These are phyloP conservation scores for Orbicella faveolata DNA, from an alignment of 64 coral and sea anemone species.

Conservation along the genomic window DNA sequence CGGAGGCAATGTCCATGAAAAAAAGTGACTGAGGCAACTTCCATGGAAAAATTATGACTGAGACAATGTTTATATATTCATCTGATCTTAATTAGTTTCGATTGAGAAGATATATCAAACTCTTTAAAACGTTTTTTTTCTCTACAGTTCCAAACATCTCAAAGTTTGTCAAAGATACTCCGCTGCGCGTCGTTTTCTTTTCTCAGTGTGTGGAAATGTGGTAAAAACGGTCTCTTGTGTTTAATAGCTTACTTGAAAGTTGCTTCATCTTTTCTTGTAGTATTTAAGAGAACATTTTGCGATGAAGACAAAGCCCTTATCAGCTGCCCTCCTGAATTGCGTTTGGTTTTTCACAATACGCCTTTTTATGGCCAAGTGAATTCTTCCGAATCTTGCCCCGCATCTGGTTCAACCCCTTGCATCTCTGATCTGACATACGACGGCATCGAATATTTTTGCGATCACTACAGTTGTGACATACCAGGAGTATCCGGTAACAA, in stretches of 20 bases:
- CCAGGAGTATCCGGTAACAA: not conserved
- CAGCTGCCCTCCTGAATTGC: slow-evolving; percentile 9
- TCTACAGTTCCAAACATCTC: too few relatives aligned
- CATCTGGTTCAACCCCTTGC: not conserved
- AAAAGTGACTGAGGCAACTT: too few relatives aligned
- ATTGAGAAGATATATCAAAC: too few relatives aligned
- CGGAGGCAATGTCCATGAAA: too few relatives aligned
- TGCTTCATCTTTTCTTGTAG: slow-evolving; percentile 1
- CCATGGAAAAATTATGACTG: too few relatives aligned
- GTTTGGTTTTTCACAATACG: not conserved
- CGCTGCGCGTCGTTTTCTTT: too few relatives aligned
- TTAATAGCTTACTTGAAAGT: not conserved
- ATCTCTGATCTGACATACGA: not conserved
- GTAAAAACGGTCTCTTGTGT: too few relatives aligned
- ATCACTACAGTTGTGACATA: not conserved
- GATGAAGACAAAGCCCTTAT: slow-evolving; percentile 35
- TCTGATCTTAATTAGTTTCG: too few relatives aligned
- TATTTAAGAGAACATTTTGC: slow-evolving; percentile 33
- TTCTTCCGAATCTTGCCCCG: not conserved
- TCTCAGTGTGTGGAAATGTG: too few relatives aligned
- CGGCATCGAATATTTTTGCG: not conserved
- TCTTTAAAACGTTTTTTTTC: too few relatives aligned
- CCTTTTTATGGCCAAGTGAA: slow-evolving; percentile 29
- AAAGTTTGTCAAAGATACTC: too few relatives aligned
- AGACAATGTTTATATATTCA: too few relatives aligned